Base-by-base conservation (phyloP, 2,888 invertebrate genomes). In the Boloria selene region DNA sequence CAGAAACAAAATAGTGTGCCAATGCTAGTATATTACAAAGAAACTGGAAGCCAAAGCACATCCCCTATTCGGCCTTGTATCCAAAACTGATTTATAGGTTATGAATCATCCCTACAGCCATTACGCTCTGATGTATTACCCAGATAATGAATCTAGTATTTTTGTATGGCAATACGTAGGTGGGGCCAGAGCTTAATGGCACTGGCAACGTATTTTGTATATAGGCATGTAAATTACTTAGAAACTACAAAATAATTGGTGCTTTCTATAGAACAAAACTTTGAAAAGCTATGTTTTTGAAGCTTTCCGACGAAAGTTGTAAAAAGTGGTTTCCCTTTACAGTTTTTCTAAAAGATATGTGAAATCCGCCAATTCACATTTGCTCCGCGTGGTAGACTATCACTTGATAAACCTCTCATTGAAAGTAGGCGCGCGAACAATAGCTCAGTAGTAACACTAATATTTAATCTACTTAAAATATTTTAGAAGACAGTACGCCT, bases 131-230 rank as follows among this genome's bases (percentile, higher is more conserved):
- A 89, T 88, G 87, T 88, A 89, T 89, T 83, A 86, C 81, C 80
- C 79, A 83, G 90, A 90, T 90, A 90, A 90, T 90, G 90, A 90
- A 89, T 88, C 86, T 82, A 85, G 87, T 88, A 86, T 88, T 89
- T 89, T 88, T 89, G 87, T 86, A 90, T 89, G 88, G 89, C 88
- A 89, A 86, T 88, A 90, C 87, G 87, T 86, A 83, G 84, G 82
- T 80, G 72, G 70, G 65, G 71, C 68, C 42, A 67, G n/a, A 52
- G 64, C 38, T 60, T 53, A 62, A 49, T 49, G 59, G 49, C 17
- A 14, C 16, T 14, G 58, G 13, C 17, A 22, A 17, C 31, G 31
- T n/a, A 22, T 49, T 49, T 49, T 47, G 7, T 31, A 49, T 17
- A 7, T 10, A 38, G 31, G 10, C 38, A 14, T 49, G 13, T 47